Evolutionary conservation across 2,888 invertebrate genomes (phyloP), one percentile per base, ranked within the genome.

Genomic region (Loripinus fragilis): DNA sequence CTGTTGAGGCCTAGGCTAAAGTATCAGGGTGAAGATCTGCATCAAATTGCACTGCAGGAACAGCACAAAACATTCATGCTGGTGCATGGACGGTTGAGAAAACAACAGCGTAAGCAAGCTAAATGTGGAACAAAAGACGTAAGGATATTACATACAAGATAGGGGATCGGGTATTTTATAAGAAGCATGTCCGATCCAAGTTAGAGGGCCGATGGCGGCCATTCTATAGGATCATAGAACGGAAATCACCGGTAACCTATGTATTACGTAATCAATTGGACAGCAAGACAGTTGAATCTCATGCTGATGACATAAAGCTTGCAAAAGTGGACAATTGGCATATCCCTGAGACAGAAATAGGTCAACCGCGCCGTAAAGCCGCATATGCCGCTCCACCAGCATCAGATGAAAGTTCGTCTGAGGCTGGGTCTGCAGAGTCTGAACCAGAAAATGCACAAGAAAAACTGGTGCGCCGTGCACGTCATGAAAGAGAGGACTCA

Each of bases 51-150:
- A 30, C 65, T 80, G 7, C 52, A 74, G 52, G 35, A 74, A 15
- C 80, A 80, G 55, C 71, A 80, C 45, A 76, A 68, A 30, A 38
- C 77, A n/a, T 78, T 81, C 38, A 23, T 74, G 2, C 38, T 48
- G 17, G 80, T 76, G 7, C 60, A 71, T n/a, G 48, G 25, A 48
- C 25, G 76, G 17, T 20, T 76, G 8, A 73, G 70, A 41, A 78
- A 78, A n/a, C 66, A 73, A 2, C 69, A 81, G 41, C 30, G 65
- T 30, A 30, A 73, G 48, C 73, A 78, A 45, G 71, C 66, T 23
- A 75, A 64, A 41, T 75, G 79, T 68, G 76, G 70, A 45, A 79
- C 55, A 74, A 55, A 17, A 72, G 52, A 23, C 60, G 50, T 41
- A 68, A 80, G 65, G 65, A 48, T 17, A n/a, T 76, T 10, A 41